Base-by-base conservation (phyloP, 2,113 vertebrate species). In the Campylomormyrus tamandua region DNA sequence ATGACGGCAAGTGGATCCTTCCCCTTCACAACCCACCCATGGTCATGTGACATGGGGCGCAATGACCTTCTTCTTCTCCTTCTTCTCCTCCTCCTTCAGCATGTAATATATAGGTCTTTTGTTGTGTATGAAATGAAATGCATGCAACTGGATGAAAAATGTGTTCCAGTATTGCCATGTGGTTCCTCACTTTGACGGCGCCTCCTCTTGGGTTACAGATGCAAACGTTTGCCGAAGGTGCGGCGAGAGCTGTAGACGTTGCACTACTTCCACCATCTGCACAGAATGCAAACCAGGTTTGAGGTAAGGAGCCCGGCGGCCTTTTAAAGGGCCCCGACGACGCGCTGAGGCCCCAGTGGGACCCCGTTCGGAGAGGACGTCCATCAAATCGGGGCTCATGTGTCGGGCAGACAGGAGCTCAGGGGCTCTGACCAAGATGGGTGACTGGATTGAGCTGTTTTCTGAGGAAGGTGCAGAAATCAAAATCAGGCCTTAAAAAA, bases 211-310 rank as follows among this genome's bases (percentile, higher is more conserved):
- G 91, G 85, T 95, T 92, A 56, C 95, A 99, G 98, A 96, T 93
- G 97, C 96, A 94, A 96, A 96, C 93, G 92, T 96, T 94, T 99
- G 97, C 93, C 95, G 95, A 93, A 98, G 97, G 94, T 99, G 98
- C 93, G 96, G 94, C 53, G 98, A 99, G 92, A 98, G 97, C 95
- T 99, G 98, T 92, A 98, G 96, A 94, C 96, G 95, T 0, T 99
- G 98, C 93, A 95, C 95, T 80, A 93, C 96, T 92, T 96, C 95
- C 74, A 97, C 95, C 89, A 95, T 96, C 92, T 99, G 98, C 93
- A 98, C 96, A 45, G 98, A 99, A 94, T 99, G 98, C 95, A 98
- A 95, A 94, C 96, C 96, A 45, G 97, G 98, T 49, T 95, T 97
- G 94, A 99, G 98, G 98, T 99, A 96, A 97, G 90, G 83, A 86